Evolutionary conservation across 2,888 invertebrate genomes (phyloP).

Genomic region (Mesorhabditis sp.): DNA sequence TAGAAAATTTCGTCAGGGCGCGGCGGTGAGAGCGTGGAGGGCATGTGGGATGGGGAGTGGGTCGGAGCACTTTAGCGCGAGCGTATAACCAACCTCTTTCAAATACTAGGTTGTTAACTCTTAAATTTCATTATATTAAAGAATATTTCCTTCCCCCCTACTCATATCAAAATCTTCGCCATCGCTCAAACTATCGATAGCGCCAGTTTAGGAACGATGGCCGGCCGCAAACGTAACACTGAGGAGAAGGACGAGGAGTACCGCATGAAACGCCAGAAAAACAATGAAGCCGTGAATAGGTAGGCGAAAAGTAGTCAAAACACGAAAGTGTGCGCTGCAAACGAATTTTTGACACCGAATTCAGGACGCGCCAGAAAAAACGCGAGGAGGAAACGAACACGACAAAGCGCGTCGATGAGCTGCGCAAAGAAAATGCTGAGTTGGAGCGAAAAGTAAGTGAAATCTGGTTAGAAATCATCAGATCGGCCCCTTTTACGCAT

Average conservation of each 20-base stretch:
- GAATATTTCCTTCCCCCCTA: not conserved
- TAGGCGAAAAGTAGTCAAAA: conserved; percentile 10
- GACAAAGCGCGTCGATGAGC: conserved; percentile 43
- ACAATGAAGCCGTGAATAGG: conserved; percentile 56
- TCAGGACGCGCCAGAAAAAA: conserved; percentile 54
- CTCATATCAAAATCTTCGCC: no score
- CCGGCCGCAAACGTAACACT: not conserved
- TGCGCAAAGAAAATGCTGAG: conserved; percentile 52
- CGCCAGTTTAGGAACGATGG: not conserved
- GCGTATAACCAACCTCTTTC: not conserved
- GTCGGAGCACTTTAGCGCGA: not conserved
- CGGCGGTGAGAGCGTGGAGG: not conserved
- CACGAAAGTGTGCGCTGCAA: not conserved
- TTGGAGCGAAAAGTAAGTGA: conserved; percentile 46
- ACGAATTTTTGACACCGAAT: not conserved
- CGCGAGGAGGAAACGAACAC: conserved; percentile 55
- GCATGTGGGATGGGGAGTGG: no score
- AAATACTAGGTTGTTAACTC: not conserved
- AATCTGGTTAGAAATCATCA: not conserved
- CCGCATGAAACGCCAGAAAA: conserved; percentile 46
- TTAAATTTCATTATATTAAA: not conserved
- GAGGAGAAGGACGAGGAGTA: conserved; percentile 39
- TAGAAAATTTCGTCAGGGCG: conserved; percentile 1
- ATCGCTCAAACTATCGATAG: no score
- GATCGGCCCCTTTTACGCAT: no score